Evolutionary conservation across 2,797 vertebrate genomes (phyloP), one percentile per base, ranked within the genome.

Genomic region (Chaenodraco wilsoni): DNA sequence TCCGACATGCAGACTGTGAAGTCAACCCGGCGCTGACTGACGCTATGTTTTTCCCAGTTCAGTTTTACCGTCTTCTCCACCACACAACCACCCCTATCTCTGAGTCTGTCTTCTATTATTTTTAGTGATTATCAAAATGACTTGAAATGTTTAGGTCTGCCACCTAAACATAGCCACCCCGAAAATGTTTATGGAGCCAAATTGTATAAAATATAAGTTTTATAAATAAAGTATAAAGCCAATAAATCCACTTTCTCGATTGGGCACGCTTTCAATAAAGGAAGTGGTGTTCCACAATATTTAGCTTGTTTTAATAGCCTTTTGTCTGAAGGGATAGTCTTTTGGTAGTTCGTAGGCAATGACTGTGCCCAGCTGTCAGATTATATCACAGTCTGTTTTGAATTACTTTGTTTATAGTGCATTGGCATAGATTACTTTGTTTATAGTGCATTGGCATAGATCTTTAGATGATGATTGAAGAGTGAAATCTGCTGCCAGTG

Each of bases 401-500:
- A 68, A 72, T 83, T n/a, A 16, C 45, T 82, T 76, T 69, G 61
- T 55, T 66, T 56, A 19, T 15, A 58, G 52, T 49, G 17, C 6
- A 56, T 82, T 74, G 83, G 69, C 21, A 21, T 21, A 2, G 21
- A 72, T 83, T n/a, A 16, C 45, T 82, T 76, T 69, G 60, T 55
- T 66, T 56, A 19, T 15, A 58, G 52, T 84, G 69, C 58, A 58
- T 73, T 37, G 40, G 43, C 27, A 65, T 19, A 21, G 52, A 71
- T 64, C 23, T n/a, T 40, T 68, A 61, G 40, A 40, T 41, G 62
- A 31, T 74, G 46, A 74, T 79, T 51, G 45, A 54, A 69, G 45
- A 58, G 55, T 60, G 23, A 3, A 23, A 33, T 41, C 31, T 33
- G 19, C 49, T 72, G 19, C 74, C 75, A 3, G 8, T 57, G 72